These are phyloP conservation scores for Philereme transversata DNA, from an alignment of 2,888 invertebrate species.

Conservation along the genomic window DNA sequence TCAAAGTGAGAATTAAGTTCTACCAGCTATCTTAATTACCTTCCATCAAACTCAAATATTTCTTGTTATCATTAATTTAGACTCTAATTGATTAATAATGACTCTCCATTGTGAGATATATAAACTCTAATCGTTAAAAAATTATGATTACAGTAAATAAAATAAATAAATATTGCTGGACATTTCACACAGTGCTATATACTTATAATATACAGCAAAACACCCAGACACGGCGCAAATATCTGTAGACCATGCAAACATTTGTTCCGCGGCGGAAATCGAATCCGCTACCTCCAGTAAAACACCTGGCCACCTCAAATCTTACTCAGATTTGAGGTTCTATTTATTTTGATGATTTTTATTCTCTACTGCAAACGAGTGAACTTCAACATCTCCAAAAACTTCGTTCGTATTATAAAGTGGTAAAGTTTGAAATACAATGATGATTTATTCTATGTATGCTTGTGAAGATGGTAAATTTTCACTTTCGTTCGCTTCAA, in stretches of 20 bases:
- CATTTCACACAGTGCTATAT: too few relatives aligned
- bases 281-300: too few relatives aligned
- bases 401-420: slow-evolving; percentile 15
- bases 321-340: slow-evolving; percentile 8
- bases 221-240: too few relatives aligned
- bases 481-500: slow-evolving; percentile 74
- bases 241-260: too few relatives aligned
- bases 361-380: slow-evolving; percentile 9
- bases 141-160: not conserved
- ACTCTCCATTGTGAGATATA: slow-evolving; percentile 6
- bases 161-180: too few relatives aligned
- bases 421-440: slow-evolving; percentile 34
- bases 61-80: slow-evolving; percentile 11
- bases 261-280: too few relatives aligned
- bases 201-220: too few relatives aligned
- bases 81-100: slow-evolving; percentile 2
- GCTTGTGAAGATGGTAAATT: slow-evolving; percentile 59
- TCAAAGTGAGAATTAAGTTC: too few relatives aligned
- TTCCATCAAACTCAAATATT: too few relatives aligned
- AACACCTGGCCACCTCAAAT: slow-evolving; percentile 7
- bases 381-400: not conserved
- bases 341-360: slow-evolving; percentile 33
- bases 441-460: not conserved
- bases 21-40: too few relatives aligned
- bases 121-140: slow-evolving; percentile 9